Evolutionary conservation across 2,113 vertebrate species (phyloP).

Genomic region (Noctilio leporinus): DNA sequence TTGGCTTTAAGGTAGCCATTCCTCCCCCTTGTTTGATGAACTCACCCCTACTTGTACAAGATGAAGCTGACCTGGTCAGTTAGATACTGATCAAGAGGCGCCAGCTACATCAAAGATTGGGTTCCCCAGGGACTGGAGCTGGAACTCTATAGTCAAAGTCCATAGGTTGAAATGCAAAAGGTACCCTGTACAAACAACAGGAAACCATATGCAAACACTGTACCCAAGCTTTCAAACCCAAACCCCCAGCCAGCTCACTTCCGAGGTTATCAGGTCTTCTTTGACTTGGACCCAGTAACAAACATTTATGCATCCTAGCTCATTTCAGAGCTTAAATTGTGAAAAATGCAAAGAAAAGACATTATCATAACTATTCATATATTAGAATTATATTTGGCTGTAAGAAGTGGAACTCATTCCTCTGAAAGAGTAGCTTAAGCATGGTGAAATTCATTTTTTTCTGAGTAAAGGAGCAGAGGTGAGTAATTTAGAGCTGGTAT

Average conservation of each 20-base stretch:
- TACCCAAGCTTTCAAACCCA: background rate
- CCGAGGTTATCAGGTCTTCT: background rate
- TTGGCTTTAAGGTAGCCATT: background rate
- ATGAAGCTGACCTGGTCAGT: background rate
- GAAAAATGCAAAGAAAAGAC: background rate
- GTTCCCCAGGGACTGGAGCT: background rate
- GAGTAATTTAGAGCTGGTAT: background rate
- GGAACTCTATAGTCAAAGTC: background rate
- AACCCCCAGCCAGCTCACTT: background rate
- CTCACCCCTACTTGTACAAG: background rate
- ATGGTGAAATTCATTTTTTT: background rate
- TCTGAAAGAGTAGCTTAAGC: background rate
- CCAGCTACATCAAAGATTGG: background rate
- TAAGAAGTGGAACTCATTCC: background rate
- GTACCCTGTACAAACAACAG: background rate
- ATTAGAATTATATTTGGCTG: background rate
- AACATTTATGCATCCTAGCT: background rate
- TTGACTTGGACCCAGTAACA: background rate
- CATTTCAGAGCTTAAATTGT: background rate
- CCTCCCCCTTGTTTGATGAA: background rate
- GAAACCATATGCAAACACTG: background rate
- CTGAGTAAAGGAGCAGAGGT: background rate
- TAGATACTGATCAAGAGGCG: background rate
- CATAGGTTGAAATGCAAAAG: background rate
- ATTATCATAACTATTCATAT: background rate